Conservation (phyloP, 2,797 vertebrate species). For the Halcyon chelicuti region DNA sequence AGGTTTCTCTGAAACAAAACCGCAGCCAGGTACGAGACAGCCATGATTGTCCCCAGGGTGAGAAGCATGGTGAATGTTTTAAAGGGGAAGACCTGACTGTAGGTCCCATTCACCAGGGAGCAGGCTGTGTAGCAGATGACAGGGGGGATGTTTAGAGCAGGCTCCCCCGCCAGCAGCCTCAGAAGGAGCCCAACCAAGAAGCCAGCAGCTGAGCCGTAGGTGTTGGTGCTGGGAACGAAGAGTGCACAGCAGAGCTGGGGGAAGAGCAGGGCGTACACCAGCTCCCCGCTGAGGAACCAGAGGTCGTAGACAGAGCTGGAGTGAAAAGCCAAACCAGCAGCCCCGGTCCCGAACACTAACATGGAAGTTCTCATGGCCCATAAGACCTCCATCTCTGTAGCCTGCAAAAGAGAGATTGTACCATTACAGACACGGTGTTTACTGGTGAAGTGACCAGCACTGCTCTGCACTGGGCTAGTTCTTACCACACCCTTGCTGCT, state of each 20-base stretch:
- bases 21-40: slow-evolving; percentile 71
- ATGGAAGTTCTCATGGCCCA: slow-evolving; percentile 83
- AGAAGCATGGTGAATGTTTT: slow-evolving; percentile 81
- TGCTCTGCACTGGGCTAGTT: not conserved
- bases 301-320: slow-evolving; percentile 80
- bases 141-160: slow-evolving; percentile 72
- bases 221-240: slow-evolving; percentile 81
- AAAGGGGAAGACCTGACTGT: slow-evolving; percentile 84
- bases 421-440: not conserved
- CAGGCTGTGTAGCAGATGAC: slow-evolving; percentile 79
- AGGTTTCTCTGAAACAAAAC: slow-evolving; percentile 80
- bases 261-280: slow-evolving; percentile 86
- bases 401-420: slow-evolving; percentile 69
- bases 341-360: slow-evolving; percentile 77
- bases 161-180: slow-evolving; percentile 70
- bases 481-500: not conserved
- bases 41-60: slow-evolving; percentile 73
- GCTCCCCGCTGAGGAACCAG: slow-evolving; percentile 84
- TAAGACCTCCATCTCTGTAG: slow-evolving; percentile 82
- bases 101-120: slow-evolving; percentile 50
- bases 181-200: slow-evolving; percentile 75
- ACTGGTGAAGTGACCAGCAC: not conserved
- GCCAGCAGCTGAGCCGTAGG: slow-evolving; percentile 79
- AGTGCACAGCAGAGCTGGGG: slow-evolving; percentile 85
- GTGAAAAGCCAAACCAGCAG: slow-evolving; percentile 80